Conservation (phyloP, 2,113 vertebrate genomes). For the Lycocorax pyrrhopterus region DNA sequence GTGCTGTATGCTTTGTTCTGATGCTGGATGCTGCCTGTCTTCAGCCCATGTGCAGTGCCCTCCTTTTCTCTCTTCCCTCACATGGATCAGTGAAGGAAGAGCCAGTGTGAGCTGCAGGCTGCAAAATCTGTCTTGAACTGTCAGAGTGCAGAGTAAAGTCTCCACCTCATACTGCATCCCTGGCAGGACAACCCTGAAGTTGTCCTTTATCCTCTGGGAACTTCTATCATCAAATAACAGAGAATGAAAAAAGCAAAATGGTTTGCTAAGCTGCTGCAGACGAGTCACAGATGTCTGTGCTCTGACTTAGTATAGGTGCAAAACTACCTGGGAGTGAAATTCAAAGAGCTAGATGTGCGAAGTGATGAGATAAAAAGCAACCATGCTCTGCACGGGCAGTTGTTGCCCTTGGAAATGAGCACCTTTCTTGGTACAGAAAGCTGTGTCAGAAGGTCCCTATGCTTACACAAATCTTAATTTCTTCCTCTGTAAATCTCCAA, state of each 20-base stretch:
- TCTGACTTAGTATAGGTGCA: neutral
- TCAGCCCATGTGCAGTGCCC: neutral
- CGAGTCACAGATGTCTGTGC: neutral
- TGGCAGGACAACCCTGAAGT: neutral
- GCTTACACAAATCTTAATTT: neutral
- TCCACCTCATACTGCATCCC: neutral
- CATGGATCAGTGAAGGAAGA: neutral
- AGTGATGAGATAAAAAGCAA: neutral
- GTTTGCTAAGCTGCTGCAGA: neutral
- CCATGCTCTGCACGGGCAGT: neutral
- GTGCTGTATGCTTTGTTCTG: neutral
- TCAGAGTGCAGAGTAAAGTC: neutral
- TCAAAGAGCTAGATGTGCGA: neutral
- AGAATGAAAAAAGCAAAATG: neutral
- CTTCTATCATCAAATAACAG: neutral
- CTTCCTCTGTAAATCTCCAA: neutral
- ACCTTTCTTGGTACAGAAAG: neutral
- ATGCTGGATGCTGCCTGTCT: neutral
- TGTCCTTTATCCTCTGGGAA: neutral
- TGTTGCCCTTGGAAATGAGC: neutral
- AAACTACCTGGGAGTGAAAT: neutral
- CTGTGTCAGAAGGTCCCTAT: neutral
- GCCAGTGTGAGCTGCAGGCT: neutral
- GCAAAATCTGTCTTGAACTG: neutral
- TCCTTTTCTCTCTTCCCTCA: neutral